phyloP scores from a whole-genome alignment of 2,888 invertebrate genomes.

The Conus canariensis region DNA sequence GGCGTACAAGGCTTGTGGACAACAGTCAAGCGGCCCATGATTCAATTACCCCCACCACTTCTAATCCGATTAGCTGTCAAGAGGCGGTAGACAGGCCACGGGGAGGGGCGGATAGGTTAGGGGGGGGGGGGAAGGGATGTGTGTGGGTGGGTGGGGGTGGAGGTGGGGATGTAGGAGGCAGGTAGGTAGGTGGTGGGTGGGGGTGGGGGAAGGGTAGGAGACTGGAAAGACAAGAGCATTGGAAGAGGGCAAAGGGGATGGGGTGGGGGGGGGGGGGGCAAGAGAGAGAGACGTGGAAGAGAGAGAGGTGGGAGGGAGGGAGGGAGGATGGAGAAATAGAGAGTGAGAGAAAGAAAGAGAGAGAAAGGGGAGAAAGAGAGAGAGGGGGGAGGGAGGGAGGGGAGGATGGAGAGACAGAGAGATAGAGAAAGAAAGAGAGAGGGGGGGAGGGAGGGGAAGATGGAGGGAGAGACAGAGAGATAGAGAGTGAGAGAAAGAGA shows the following conservation, averaged over 20 bases:
- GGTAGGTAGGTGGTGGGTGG: not conserved
- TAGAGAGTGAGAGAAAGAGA: too few relatives aligned
- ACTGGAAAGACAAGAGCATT: not conserved
- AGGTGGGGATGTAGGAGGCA: not conserved
- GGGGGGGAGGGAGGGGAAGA: too few relatives aligned
- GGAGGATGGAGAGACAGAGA: too few relatives aligned
- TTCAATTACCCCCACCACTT: slow-evolving; percentile 2
- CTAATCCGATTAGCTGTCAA: slow-evolving; percentile 14
- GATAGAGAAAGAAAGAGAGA: too few relatives aligned
- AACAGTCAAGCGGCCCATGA: slow-evolving; percentile 1
- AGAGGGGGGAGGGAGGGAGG: too few relatives aligned
- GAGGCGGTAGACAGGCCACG: not conserved
- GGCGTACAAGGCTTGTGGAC: not conserved
- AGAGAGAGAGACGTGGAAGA: too few relatives aligned
- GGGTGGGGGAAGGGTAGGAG: not conserved
- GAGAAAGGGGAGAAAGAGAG: too few relatives aligned
- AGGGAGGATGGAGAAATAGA: too few relatives aligned
- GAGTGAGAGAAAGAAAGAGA: too few relatives aligned
- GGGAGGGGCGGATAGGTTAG: not conserved
- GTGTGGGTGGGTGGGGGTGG: not conserved
- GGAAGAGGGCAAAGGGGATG: not conserved
- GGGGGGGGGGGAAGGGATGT: too few relatives aligned
- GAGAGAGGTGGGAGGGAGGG: too few relatives aligned
- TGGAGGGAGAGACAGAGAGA: too few relatives aligned
- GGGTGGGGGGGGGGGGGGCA: not conserved